Evolutionary conservation across 53 echinoderm and acorn worm genomes (phyloP).

Genomic region (Mesocentrotus franciscanus): DNA sequence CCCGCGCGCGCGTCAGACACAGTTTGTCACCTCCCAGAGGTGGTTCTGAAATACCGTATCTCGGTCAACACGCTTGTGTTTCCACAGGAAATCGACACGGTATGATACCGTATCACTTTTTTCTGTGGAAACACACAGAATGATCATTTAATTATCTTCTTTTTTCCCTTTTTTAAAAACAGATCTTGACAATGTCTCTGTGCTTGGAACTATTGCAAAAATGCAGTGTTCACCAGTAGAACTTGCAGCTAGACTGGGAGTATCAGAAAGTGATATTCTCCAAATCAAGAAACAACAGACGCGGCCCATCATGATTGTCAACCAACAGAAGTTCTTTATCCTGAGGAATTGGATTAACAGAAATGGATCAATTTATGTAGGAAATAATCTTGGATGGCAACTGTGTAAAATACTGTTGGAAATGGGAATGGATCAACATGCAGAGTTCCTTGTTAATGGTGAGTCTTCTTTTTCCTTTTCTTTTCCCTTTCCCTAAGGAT

Average conservation of each 20-base stretch:
- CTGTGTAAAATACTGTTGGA: conserved; percentile 49
- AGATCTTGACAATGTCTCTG: neutral
- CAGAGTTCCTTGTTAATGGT: conserved; percentile 42
- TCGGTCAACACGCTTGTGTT: too few species aligned
- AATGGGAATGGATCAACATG: neutral
- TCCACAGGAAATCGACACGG: too few species aligned
- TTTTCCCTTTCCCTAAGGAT: neutral
- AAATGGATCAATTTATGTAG: neutral
- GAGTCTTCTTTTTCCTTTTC: neutral
- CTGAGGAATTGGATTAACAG: conserved; percentile 33
- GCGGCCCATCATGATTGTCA: too few species aligned
- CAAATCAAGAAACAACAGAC: neutral
- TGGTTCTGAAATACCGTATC: too few species aligned
- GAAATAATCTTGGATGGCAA: conserved; percentile 52
- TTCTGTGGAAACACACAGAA: too few species aligned
- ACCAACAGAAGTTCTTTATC: conserved; percentile 40
- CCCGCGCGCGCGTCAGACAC: too few species aligned
- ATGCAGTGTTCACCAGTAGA: neutral
- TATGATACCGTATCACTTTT: too few species aligned
- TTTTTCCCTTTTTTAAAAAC: too few species aligned
- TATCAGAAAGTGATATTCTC: neutral
- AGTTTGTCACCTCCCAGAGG: too few species aligned
- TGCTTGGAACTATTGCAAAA: neutral
- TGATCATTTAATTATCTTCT: too few species aligned
- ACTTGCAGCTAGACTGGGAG: neutral